Conservation (phyloP, 2,797 vertebrate species). For the Euphonia xanthogaster region DNA sequence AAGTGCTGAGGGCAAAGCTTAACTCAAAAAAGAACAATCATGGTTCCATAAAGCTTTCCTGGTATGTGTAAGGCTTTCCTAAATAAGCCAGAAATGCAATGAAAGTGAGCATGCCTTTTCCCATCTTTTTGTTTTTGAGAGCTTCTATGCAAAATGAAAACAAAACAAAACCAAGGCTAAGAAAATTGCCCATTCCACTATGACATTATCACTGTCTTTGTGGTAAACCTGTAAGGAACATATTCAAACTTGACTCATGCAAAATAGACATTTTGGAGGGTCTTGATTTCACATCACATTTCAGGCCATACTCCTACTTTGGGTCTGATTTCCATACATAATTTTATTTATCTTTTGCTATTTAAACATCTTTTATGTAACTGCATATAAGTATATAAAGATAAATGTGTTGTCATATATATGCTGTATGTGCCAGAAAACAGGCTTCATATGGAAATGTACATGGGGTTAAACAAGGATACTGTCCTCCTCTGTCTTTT, state of each 20-base stretch:
- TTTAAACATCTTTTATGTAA: not conserved
- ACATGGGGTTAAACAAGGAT: not conserved
- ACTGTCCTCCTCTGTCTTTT: not conserved
- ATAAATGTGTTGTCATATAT: not conserved
- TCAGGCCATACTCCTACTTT: not conserved
- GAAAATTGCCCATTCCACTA: not conserved
- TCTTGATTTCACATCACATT: not conserved
- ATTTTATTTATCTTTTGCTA: not conserved
- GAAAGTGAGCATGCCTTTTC: not conserved
- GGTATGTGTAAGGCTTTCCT: not conserved
- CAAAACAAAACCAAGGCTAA: not conserved
- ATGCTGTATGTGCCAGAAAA: not conserved
- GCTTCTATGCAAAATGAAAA: not conserved
- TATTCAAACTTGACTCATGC: not conserved
- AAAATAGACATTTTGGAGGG: not conserved
- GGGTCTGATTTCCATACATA: not conserved
- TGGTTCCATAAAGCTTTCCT: not conserved
- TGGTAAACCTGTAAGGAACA: not conserved
- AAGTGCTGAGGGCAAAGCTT: not conserved
- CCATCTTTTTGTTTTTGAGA: not conserved
- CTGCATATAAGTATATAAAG: not conserved
- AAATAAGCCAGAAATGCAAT: not conserved
- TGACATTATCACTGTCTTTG: not conserved
- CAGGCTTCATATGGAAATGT: not conserved
- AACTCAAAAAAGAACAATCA: not conserved